Evolutionary conservation across 2,113 vertebrate genomes (phyloP).

Genomic region (Peromyscus maniculatus): DNA sequence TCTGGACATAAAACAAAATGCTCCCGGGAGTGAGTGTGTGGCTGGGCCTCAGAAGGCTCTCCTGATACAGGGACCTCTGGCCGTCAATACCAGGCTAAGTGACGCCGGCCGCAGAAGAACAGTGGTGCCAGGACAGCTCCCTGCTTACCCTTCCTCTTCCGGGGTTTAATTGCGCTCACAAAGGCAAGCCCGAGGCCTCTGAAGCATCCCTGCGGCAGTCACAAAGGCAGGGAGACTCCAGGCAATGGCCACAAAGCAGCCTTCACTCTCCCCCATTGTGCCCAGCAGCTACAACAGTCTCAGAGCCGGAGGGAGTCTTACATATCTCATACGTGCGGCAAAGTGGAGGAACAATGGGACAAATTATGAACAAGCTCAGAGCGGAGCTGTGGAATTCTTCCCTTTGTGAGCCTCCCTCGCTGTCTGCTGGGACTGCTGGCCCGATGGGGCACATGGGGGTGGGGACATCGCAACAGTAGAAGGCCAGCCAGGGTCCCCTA

Average conservation of each 20-base stretch:
- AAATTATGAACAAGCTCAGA: conserved; percentile 87
- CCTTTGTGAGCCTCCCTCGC: conserved; percentile 83
- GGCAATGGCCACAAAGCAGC: conserved; percentile 70
- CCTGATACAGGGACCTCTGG: background rate
- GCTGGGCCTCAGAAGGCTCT: background rate
- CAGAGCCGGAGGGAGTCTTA: conserved; percentile 80
- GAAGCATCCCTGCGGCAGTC: conserved; percentile 77
- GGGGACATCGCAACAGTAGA: conserved; percentile 47
- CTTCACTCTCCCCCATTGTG: conserved; percentile 77
- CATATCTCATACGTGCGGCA: conserved; percentile 80
- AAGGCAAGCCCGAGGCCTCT: conserved; percentile 64
- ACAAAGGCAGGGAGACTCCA: conserved; percentile 70
- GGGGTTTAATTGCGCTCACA: conserved; percentile 71
- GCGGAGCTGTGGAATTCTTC: conserved; percentile 81
- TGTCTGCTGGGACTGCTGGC: conserved; percentile 71
- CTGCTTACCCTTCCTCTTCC: conserved; percentile 41
- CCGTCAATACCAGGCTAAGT: too few species aligned
- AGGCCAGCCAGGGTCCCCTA: background rate
- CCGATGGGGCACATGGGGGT: background rate
- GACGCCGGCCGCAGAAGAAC: background rate
- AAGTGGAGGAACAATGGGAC: conserved; percentile 84
- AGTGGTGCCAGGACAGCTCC: background rate
- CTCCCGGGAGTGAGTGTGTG: background rate
- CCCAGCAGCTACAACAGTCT: conserved; percentile 69
- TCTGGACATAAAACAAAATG: background rate